Percentiles rank a stretch among this genome's conserved stretches.
Conservation (phyloP, 2,888 invertebrate genomes). For the Osmoderma eremita region DNA sequence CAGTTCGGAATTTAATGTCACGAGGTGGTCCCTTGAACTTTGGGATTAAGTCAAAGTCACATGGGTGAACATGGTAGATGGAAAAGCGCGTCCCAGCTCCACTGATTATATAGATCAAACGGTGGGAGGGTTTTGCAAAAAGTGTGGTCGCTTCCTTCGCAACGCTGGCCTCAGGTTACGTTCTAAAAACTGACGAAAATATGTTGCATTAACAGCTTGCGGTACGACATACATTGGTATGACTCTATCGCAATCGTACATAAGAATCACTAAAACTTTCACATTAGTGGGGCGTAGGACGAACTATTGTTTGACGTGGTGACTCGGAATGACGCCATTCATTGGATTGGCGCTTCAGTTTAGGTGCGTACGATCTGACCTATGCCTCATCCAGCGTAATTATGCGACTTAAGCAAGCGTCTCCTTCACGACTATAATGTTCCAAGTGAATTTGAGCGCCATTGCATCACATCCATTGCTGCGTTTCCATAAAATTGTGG, state of each 20-base stretch:
- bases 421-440: neutral
- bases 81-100: no score
- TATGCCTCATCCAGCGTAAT: neutral
- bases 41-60: neutral
- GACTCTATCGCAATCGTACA: no score
- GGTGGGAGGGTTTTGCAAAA: no score
- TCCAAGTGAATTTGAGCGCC: neutral
- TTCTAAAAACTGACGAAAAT: no score
- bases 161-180: no score
- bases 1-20: neutral
- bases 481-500: neutral
- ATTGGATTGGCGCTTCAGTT: slow-evolving; percentile 4
- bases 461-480: neutral
- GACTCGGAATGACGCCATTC: neutral
- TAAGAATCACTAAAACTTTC: no score
- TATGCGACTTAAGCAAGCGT: slow-evolving; percentile 7
- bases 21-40: neutral
- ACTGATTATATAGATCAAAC: no score
- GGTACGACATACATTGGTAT: no score
- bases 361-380: neutral
- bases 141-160: no score
- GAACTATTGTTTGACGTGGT: slow-evolving; percentile 2
- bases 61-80: neutral
- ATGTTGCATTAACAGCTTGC: no score
- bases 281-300: neutral